Percentiles rank a stretch among this genome's conserved stretches.
Conservation (phyloP, 2,113 vertebrate genomes). For the Aphelocoma coerulescens region DNA sequence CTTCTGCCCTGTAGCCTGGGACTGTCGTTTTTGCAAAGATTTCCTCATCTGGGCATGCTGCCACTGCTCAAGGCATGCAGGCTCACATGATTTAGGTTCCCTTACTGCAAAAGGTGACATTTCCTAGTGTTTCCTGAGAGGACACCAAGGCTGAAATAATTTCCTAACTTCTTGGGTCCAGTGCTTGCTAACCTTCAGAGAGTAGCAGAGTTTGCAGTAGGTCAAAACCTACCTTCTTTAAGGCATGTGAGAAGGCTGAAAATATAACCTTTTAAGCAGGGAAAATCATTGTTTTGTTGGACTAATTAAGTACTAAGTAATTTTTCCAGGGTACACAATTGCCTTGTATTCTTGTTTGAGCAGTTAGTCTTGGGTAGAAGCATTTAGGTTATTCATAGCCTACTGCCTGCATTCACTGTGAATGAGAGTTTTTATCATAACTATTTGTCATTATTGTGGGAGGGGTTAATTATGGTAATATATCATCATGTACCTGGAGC, state of each 20-base stretch:
- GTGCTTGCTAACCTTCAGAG: not conserved
- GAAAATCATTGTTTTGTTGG: not conserved
- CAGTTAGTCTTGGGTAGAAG: not conserved
- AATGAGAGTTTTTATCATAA: not conserved
- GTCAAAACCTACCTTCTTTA: not conserved
- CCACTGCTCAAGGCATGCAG: not conserved
- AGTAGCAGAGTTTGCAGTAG: not conserved
- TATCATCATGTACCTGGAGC: not conserved
- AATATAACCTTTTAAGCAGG: not conserved
- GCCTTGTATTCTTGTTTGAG: not conserved
- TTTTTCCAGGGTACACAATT: not conserved
- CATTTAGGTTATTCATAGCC: not conserved
- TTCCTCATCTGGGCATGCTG: not conserved
- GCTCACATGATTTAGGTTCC: not conserved
- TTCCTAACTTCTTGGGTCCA: not conserved
- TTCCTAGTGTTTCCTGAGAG: not conserved
- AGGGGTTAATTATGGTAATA: not conserved
- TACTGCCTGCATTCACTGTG: not conserved
- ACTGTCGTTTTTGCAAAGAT: not conserved
- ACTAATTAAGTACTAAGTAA: not conserved
- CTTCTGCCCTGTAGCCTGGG: not conserved
- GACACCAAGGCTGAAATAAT: not conserved
- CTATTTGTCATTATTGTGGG: not conserved
- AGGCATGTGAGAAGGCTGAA: not conserved
- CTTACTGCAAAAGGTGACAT: not conserved